Base-by-base conservation (phyloP, 2,888 invertebrate species). In the Tuberolachnus salignus region DNA sequence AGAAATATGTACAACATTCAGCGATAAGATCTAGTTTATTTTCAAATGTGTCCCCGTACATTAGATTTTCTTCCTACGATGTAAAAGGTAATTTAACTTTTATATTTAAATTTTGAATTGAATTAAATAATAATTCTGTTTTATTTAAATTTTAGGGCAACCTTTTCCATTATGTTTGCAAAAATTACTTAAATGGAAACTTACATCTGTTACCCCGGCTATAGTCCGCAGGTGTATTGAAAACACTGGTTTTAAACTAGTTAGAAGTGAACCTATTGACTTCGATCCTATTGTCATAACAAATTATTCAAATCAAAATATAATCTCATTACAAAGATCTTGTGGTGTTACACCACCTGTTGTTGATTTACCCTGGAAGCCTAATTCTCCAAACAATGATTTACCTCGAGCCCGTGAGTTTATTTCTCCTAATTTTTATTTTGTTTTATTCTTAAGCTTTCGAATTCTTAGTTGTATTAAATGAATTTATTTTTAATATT, bases 161-260 rank as follows among this genome's bases (percentile, higher is more conserved):
- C 84, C 85, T 72, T 85, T 93, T 80, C 95, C 96, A 0, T 85
- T 88, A 70, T 90, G 91, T 3, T 89, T 94, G 82, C 89, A 91
- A 83, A 91, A 91, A 83, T 90, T 92, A 82, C 88, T 99, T 69
- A 95, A 95, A 84, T 98, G 98, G 98, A 93, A 95, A 84, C 88
- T 97, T 80, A 97, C 95, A 80, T 92, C 93, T 2, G 95, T 99
- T 75, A 97, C 98, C 53, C 98, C 98, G 0, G 90, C 94, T 83
- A 91, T 98, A 11, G 95, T 99, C 75, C 91, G 95, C 83, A 91
- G 92, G 83, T 93, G 94, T 1, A 87, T 98, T 44, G 87, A 90
- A 0, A 94, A 95, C 84, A 92, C 94, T 10, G 95, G 96, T 14
- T 96, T 95, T 86, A 89, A 91, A 82, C 87, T 95, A 85, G 90